Evolutionary conservation across 2,797 vertebrate genomes (phyloP).

Genomic region (Sebastes vulpes): DNA sequence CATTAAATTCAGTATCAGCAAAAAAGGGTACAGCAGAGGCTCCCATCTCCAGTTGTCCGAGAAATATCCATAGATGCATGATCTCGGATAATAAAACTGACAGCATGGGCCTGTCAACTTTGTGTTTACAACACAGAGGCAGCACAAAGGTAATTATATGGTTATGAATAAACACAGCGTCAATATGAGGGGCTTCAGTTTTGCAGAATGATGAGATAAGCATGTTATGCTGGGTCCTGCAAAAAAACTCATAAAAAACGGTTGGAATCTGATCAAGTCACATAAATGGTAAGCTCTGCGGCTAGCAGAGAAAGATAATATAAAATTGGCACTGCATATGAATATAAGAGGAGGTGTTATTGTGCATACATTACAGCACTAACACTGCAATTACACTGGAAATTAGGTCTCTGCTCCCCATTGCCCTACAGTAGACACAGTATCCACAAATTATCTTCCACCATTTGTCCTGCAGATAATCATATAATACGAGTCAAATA

Average conservation of each 20-base stretch:
- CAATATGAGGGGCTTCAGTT: constrained; percentile 13
- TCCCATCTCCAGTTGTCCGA: not conserved
- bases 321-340: not conserved
- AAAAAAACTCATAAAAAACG: not conserved
- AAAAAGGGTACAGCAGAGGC: constrained; percentile 3
- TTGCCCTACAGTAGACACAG: not conserved
- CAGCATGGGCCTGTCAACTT: constrained; percentile 20
- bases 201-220: constrained; percentile 11
- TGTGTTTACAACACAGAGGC: constrained; percentile 31
- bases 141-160: constrained; percentile 50
- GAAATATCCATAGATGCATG: constrained; percentile 28
- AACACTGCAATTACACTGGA: not conserved
- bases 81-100: constrained; percentile 20
- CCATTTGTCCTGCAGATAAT: not conserved
- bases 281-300: not conserved
- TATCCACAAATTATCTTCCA: not conserved
- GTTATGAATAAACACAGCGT: constrained; percentile 51
- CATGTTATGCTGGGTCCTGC: not conserved
- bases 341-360: constrained; percentile 8
- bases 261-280: constrained; percentile 18
- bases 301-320: not conserved
- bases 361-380: not conserved
- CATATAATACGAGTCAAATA: not conserved
- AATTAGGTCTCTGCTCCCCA: not conserved
- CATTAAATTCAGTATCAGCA: constrained; percentile 32